Evolutionary conservation across 2,888 invertebrate species (phyloP).

Genomic region (Lacanobia oleracea): DNA sequence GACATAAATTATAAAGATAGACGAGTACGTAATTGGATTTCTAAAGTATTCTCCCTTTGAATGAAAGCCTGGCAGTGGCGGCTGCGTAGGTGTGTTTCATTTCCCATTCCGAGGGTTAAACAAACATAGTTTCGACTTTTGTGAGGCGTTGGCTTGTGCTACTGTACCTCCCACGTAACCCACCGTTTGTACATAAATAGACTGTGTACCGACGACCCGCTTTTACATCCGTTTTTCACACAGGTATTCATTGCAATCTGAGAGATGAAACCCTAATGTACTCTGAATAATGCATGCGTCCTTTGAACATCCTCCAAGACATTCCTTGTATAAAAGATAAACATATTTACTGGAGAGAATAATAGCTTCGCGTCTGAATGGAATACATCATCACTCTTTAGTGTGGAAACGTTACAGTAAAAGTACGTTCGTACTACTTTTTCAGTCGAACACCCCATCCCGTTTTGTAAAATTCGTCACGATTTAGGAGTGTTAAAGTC

Average conservation of each 20-base stretch:
- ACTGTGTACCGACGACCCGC: slow-evolving; percentile 20
- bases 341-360: slow-evolving; percentile 57
- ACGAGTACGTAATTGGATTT: slow-evolving; percentile 61
- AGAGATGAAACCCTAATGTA: slow-evolving; percentile 67
- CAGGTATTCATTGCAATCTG: slow-evolving; percentile 67
- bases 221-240: slow-evolving; percentile 59
- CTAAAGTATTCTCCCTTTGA: slow-evolving; percentile 52
- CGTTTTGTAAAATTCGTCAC: slow-evolving; percentile 35
- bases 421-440: slow-evolving; percentile 31
- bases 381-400: slow-evolving; percentile 51
- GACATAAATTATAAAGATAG: slow-evolving; percentile 61
- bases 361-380: slow-evolving; percentile 55
- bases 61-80: slow-evolving; percentile 24
- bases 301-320: slow-evolving; percentile 61
- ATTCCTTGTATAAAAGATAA: slow-evolving; percentile 58
- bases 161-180: slow-evolving; percentile 39
- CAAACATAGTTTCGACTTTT: slow-evolving; percentile 65
- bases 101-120: slow-evolving; percentile 61
- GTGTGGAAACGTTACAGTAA: slow-evolving; percentile 17
- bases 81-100: slow-evolving; percentile 56
- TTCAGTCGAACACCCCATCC: slow-evolving; percentile 14
- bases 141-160: slow-evolving; percentile 47
- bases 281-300: slow-evolving; percentile 70
- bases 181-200: slow-evolving; percentile 24
- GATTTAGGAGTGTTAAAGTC: slow-evolving; percentile 43